Conservation (phyloP, 2,888 invertebrate genomes). For the Heliconius aoede region DNA sequence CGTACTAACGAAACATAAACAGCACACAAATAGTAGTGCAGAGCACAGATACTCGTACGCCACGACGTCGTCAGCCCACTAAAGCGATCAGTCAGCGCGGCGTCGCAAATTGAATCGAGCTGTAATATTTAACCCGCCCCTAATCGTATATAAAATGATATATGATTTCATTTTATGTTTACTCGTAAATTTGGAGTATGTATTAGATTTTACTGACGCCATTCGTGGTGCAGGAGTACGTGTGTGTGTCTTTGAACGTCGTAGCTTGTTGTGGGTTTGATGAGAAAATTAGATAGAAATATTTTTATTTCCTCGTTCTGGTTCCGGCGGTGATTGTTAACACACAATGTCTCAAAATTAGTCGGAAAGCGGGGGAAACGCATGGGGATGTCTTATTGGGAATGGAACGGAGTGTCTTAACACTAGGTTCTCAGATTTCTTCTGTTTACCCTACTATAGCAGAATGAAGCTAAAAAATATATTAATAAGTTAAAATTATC, state of each 20-base stretch:
- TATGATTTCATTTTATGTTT: slow-evolving; percentile 10
- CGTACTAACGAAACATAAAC: not conserved
- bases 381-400: not conserved
- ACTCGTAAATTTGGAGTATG: not conserved
- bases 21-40: slow-evolving; percentile 8
- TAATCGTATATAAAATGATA: slow-evolving; percentile 8
- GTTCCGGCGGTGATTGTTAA: too few species aligned
- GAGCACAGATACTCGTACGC: slow-evolving; percentile 23
- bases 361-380: not conserved
- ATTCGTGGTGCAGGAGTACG: not conserved
- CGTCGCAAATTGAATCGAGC: slow-evolving; percentile 46
- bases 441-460: not conserved
- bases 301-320: not conserved
- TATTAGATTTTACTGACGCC: too few species aligned
- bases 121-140: slow-evolving; percentile 39
- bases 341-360: not conserved
- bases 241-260: not conserved
- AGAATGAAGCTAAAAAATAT: too few species aligned
- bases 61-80: slow-evolving; percentile 30
- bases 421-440: not conserved
- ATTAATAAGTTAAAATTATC: too few species aligned
- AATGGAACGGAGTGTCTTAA: not conserved
- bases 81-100: slow-evolving; percentile 41
- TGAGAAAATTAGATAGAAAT: not conserved
- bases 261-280: not conserved